These are phyloP conservation scores for Calvadosia cruxmelitensis DNA, from an alignment of 30 jellyfish, hydroid and myxozoan species.

Conservation along the genomic window DNA sequence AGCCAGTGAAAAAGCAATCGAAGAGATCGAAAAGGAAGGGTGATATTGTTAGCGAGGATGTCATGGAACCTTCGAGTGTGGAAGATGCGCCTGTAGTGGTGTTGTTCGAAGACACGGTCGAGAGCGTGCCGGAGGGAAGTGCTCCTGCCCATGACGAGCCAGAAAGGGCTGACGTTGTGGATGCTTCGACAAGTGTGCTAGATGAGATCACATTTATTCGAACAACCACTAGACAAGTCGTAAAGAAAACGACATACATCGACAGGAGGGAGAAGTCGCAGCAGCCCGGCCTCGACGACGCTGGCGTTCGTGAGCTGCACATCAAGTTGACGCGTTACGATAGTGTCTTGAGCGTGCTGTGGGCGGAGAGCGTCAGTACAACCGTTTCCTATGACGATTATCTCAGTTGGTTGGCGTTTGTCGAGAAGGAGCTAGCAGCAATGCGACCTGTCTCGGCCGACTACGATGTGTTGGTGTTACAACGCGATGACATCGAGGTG, in stretches of 20 bases:
- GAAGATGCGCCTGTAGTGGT: not conserved
- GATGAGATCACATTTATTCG: too few relatives aligned
- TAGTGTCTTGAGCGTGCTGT: slow-evolving; percentile 27
- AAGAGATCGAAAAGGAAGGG: too few relatives aligned
- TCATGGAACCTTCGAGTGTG: not conserved
- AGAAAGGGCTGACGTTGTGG: not conserved
- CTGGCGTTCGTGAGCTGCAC: slow-evolving; percentile 29
- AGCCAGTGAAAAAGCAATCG: too few relatives aligned
- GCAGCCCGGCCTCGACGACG: not conserved
- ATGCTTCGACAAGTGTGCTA: too few relatives aligned
- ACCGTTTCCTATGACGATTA: slow-evolving; percentile 42
- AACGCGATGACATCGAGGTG: slow-evolving; percentile 61
- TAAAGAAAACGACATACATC: slow-evolving; percentile 24
- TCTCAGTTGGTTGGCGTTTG: slow-evolving; percentile 64
- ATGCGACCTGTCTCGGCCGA: slow-evolving; percentile 31
- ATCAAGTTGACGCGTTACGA: slow-evolving; percentile 37
- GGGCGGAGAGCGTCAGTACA: slow-evolving; percentile 38
- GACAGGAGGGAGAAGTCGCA: slow-evolving; percentile 25
- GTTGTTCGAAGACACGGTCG: slow-evolving; percentile 1
- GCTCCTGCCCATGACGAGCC: not conserved
- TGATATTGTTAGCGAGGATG: slow-evolving; percentile 27
- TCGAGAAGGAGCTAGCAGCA: slow-evolving; percentile 55
- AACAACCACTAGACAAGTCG: too few relatives aligned
- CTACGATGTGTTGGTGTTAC: slow-evolving; percentile 38
- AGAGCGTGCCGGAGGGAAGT: slow-evolving; percentile 4